Evolutionary conservation across 2,888 invertebrate genomes (phyloP), one percentile per base, ranked within the genome.

Genomic region (Hypsopygia costalis): DNA sequence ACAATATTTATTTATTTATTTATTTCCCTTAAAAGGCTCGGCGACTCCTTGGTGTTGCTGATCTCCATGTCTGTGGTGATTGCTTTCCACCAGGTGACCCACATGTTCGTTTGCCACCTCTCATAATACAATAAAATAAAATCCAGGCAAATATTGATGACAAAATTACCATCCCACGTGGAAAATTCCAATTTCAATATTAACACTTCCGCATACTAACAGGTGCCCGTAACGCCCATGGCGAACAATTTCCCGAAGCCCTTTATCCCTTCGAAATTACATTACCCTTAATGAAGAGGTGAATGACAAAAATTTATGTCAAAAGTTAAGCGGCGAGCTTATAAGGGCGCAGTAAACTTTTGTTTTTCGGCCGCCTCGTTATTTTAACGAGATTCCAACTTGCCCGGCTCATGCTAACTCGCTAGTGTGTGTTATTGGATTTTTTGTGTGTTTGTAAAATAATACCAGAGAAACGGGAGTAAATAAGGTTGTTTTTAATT

Each of bases 221-320:
- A 25, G 25, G 25, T 25, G 7, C 2, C n/a, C 25, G 25, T 1
- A n/a, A 6, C 7, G n/a, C 25, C 6, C 25, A 6, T 6, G 25
- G 8, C 37, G 52, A 54, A 55, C 52, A 51, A 53, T 56, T 53
- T 48, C 39, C 36, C 41, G 46, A 47, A 56, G 57, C 55, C 47
- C 50, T 54, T 52, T 43, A 51, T 49, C 51, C 51, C 31, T 38
- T 32, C 55, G 48, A 62, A 73, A 79, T 74, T 62, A 64, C 69
- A 67, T 72, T 63, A 60, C 65, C 56, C 58, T 70, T 74, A 78
- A 79, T 76, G 69, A 72, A 65, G 59, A 69, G 63, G 56, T 59
- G 67, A 65, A 67, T 62, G 69, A 69, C 70, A 72, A 76, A 70
- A 83, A 80, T 80, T 83, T 80, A 83, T 82, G 77, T 68, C 62